A percentile compares a stretch with the other conserved stretches of the same genome.
phyloP scores from a whole-genome alignment of 1,140 invertebrate genomes.

The Drosophila grimshawi region DNA sequence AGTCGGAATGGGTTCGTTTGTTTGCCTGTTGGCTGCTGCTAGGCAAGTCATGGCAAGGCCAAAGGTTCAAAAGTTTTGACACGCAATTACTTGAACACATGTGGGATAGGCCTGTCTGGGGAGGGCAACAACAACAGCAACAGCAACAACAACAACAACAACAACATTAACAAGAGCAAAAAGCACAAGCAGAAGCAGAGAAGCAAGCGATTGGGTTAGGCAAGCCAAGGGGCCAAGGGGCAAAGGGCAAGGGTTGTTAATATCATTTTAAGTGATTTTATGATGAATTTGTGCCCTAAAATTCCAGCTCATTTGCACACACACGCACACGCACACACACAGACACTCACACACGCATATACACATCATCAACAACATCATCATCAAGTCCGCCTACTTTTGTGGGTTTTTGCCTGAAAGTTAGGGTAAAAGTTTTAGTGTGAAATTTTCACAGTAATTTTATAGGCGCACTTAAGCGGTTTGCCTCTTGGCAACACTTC shows the following conservation, averaged over 20 bases:
- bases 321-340: slow-evolving; percentile 17
- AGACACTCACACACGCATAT: slow-evolving; percentile 40
- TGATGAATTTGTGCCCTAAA: slow-evolving; percentile 82
- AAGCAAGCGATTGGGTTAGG: neutral
- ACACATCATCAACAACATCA: slow-evolving; percentile 56
- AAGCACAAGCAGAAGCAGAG: neutral
- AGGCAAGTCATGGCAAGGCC: slow-evolving; percentile 40
- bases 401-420: slow-evolving; percentile 28
- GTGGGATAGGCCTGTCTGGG: slow-evolving; percentile 48
- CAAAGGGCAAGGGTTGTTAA: slow-evolving; percentile 66
- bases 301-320: slow-evolving; percentile 73
- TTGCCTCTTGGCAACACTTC: slow-evolving; percentile 76
- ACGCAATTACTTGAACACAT: slow-evolving; percentile 71
- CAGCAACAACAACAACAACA: neutral
- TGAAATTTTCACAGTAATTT: slow-evolving; percentile 80
- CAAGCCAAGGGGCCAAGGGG: neutral
- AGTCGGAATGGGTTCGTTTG: slow-evolving; percentile 1
- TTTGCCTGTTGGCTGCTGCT: slow-evolving; percentile 2
- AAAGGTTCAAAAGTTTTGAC: slow-evolving; percentile 79
- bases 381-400: slow-evolving; percentile 46
- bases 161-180: neutral
- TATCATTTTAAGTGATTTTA: slow-evolving; percentile 82
- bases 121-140: slow-evolving; percentile 13
- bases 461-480: slow-evolving; percentile 80
- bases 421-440: slow-evolving; percentile 75